Conservation (phyloP, 1,140 invertebrate species). For the Eurosta solidaginis region DNA sequence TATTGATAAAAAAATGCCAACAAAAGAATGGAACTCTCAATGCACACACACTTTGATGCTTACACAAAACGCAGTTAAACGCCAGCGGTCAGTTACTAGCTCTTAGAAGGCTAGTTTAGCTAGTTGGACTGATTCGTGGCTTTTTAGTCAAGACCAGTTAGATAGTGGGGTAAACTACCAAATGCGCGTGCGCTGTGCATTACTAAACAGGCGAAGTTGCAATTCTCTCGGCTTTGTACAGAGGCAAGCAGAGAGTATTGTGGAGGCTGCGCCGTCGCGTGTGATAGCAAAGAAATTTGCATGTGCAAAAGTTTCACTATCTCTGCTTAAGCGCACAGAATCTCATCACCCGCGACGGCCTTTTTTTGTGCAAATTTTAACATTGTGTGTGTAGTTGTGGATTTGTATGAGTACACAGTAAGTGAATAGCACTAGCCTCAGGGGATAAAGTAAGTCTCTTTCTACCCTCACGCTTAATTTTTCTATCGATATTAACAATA, state of each 20-base stretch:
- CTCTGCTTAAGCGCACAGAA: neutral
- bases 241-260: neutral
- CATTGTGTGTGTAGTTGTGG: neutral
- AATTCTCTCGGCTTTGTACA: too few relatives aligned
- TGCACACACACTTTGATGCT: neutral
- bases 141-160: conserved; percentile 12
- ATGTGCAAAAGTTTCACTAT: conserved; percentile 20
- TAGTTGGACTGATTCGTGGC: neutral
- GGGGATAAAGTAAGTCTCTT: neutral
- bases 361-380: neutral
- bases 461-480: too few relatives aligned
- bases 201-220: neutral
- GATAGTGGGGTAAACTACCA: neutral
- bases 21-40: too few relatives aligned
- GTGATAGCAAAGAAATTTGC: conserved; percentile 18
- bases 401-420: neutral
- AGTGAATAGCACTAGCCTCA: neutral
- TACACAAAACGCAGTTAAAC: conserved; percentile 14
- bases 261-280: neutral
- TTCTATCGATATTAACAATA: too few relatives aligned
- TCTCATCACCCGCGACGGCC: neutral
- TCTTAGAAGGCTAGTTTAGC: neutral
- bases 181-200: conserved; percentile 9
- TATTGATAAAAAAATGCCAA: too few relatives aligned
- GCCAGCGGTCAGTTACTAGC: neutral